These are phyloP conservation scores for Vidua macroura DNA, from an alignment of 2,113 vertebrate genomes.

Conservation along the genomic window DNA sequence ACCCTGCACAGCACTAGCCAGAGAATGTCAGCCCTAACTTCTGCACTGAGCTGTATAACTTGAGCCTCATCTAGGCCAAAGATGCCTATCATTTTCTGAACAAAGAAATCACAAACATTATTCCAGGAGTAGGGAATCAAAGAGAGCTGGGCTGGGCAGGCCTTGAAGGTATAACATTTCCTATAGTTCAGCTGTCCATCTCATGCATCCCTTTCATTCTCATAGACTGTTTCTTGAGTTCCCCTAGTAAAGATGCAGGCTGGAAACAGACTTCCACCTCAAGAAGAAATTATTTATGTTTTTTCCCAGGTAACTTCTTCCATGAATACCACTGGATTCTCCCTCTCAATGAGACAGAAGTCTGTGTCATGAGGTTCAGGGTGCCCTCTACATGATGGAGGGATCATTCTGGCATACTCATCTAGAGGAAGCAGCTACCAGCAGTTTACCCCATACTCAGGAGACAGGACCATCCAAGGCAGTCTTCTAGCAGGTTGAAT, in stretches of 20 bases:
- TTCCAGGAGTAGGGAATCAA: neutral
- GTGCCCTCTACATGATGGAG: neutral
- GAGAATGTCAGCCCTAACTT: neutral
- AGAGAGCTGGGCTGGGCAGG: neutral
- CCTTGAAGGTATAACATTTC: neutral
- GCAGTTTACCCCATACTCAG: neutral
- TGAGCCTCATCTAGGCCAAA: neutral
- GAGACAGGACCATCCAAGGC: neutral
- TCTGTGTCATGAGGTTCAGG: neutral
- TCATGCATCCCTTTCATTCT: neutral
- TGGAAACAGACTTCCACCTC: neutral
- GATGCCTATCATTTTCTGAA: neutral
- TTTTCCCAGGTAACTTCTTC: neutral
- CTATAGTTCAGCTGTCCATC: neutral
- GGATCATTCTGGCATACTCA: neutral
- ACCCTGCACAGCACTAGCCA: neutral
- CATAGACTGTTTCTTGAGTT: neutral
- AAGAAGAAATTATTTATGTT: rapidly evolving
- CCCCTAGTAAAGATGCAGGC: neutral
- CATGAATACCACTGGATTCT: neutral
- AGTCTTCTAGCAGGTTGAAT: neutral
- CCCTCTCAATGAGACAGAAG: neutral
- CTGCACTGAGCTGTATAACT: neutral
- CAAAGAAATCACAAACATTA: neutral
- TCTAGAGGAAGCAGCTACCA: neutral